Percentiles rank a stretch among this genome's conserved stretches.
phyloP scores from a whole-genome alignment of 2,797 vertebrate species.

The Erpetoichthys calabaricus region DNA sequence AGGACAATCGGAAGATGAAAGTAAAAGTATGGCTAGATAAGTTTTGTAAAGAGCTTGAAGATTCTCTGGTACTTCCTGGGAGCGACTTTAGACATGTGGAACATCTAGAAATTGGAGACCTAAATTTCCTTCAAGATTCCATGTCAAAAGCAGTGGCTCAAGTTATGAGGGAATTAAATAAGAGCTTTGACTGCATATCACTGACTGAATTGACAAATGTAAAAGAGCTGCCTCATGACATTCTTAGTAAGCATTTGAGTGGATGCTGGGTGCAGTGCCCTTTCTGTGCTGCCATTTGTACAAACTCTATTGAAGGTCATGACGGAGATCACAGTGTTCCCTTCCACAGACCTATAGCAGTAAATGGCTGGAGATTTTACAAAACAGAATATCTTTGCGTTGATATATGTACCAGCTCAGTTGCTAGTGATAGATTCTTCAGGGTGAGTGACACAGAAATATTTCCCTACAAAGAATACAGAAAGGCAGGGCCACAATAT shows the following conservation, averaged over 20 bases:
- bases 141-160: slow-evolving; percentile 15
- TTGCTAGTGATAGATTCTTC: slow-evolving; percentile 20
- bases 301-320: slow-evolving; percentile 28
- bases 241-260: slow-evolving; percentile 35
- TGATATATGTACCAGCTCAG: slow-evolving; percentile 25
- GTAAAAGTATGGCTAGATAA: slow-evolving; percentile 31
- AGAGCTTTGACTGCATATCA: background rate
- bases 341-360: slow-evolving; percentile 20
- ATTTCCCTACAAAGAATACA: slow-evolving; percentile 20
- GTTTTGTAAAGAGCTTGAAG: slow-evolving; percentile 27
- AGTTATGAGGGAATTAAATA: slow-evolving; percentile 5
- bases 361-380: background rate
- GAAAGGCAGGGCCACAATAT: slow-evolving; percentile 15
- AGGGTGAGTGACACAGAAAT: background rate
- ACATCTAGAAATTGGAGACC: slow-evolving; percentile 30
- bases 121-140: slow-evolving; percentile 26
- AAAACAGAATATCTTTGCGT: background rate
- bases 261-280: slow-evolving; percentile 36
- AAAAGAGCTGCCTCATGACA: slow-evolving; percentile 21
- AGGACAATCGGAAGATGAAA: slow-evolving; percentile 18
- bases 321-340: slow-evolving; percentile 23
- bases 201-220: slow-evolving; percentile 16
- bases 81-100: slow-evolving; percentile 23
- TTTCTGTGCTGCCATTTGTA: slow-evolving; percentile 31
- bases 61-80: slow-evolving; percentile 28